These are phyloP conservation scores for Hirtodrosophila trivittata DNA, from an alignment of 2,888 invertebrate genomes.

Conservation along the genomic window DNA sequence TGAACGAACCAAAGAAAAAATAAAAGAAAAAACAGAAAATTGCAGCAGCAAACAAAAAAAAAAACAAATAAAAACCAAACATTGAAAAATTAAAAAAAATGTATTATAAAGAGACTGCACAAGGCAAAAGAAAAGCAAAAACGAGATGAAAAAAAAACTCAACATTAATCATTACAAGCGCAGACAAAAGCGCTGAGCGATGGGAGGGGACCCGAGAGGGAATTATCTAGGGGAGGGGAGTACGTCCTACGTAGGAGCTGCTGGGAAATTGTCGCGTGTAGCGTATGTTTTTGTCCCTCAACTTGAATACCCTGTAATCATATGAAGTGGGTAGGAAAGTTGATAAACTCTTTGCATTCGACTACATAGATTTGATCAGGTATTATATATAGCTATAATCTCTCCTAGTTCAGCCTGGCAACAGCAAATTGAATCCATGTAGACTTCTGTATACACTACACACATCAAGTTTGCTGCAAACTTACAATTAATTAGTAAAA, in stretches of 20 bases:
- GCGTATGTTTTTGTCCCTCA: conserved; percentile 3
- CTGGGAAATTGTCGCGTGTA: conserved; percentile 68
- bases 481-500: no score
- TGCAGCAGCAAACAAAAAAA: conserved; percentile 8
- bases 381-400: no score
- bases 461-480: no score
- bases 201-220: no score
- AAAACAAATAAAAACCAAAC: conserved; percentile 22
- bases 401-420: no score
- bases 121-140: conserved; percentile 19
- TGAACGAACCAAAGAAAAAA: conserved; percentile 24
- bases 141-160: conserved; percentile 42
- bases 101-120: conserved; percentile 4
- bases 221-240: no score
- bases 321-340: no score
- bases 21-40: conserved; percentile 22
- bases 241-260: no score
- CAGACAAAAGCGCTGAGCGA: conserved; percentile 47
- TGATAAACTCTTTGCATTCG: no score
- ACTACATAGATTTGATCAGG: no score
- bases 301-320: not conserved
- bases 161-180: conserved; percentile 76
- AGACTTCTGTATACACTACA: no score
- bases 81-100: conserved; percentile 54
- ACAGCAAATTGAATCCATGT: no score